These are phyloP conservation scores for Apolygus lucorum DNA, from an alignment of 1,140 invertebrate species.

Conservation along the genomic window DNA sequence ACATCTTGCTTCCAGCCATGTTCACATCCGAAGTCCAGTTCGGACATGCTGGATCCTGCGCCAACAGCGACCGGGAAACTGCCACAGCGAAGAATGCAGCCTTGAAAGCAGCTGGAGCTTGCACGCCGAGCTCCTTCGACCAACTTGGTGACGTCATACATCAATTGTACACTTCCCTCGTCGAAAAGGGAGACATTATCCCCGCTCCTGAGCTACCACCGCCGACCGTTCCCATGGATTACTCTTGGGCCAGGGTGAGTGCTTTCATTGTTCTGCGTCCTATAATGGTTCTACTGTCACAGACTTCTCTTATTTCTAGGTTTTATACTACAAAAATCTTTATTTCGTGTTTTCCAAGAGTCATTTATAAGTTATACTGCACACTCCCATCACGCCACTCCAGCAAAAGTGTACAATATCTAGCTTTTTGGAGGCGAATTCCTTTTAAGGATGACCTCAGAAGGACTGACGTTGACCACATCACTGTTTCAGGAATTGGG, in stretches of 20 bases:
- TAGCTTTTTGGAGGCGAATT: no score
- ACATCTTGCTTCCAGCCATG: conserved; percentile 55
- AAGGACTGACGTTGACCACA: conserved; percentile 14
- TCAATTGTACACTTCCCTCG: conserved; percentile 69
- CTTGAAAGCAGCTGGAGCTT: conserved; percentile 70
- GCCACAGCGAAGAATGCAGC: conserved; percentile 87
- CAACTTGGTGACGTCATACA: conserved; percentile 72
- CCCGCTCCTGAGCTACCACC: conserved; percentile 87
- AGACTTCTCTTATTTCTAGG: no score
- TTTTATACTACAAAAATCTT: no score
- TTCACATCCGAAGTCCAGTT: conserved; percentile 98
- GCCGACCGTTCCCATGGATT: conserved; percentile 99
- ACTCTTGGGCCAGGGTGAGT: conserved; percentile 86
- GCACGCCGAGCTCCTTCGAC: conserved; percentile 90
- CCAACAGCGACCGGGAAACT: conserved; percentile 91
- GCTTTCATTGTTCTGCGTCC: no score
- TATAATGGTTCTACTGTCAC: no score
- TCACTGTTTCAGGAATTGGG: conserved; percentile 71
- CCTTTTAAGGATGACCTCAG: no score
- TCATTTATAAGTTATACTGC: no score
- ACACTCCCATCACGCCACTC: no score
- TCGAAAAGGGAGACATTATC: conserved; percentile 71
- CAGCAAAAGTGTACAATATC: no score
- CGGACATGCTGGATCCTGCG: conserved; percentile 96
- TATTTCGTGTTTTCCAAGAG: no score